phyloP scores from a whole-genome alignment of 2,888 invertebrate species.

The Melitaea athalia region DNA sequence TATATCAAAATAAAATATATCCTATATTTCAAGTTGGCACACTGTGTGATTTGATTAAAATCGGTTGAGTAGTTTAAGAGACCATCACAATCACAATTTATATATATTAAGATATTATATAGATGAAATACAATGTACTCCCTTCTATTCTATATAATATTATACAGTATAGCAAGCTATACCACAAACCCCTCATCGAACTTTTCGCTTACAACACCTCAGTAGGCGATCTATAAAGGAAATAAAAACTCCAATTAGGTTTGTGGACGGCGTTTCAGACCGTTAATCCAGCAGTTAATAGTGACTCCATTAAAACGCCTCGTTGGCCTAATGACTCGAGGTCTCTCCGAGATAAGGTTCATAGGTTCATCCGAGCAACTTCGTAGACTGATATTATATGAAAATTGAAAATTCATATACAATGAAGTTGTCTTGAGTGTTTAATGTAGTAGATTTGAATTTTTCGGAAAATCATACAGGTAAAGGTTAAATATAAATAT shows the following conservation, averaged over 20 bases:
- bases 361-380: slow-evolving; percentile 20
- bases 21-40: too few relatives aligned
- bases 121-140: too few relatives aligned
- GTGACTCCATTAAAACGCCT: slow-evolving; percentile 39
- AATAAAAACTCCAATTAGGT: slow-evolving; percentile 40
- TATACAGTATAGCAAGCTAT: not conserved
- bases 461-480: too few relatives aligned
- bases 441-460: not conserved
- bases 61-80: too few relatives aligned
- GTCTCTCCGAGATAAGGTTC: slow-evolving; percentile 34
- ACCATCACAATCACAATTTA: too few relatives aligned
- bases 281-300: slow-evolving; percentile 40
- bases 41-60: too few relatives aligned
- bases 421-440: not conserved
- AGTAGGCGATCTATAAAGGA: slow-evolving; percentile 36
- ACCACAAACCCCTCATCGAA: slow-evolving; percentile 2
- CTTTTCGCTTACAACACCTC: slow-evolving; percentile 32
- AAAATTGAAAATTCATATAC: not conserved
- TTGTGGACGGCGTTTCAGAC: slow-evolving; percentile 32
- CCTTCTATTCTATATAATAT: not conserved
- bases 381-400: not conserved
- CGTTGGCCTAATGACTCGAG: slow-evolving; percentile 37
- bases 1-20: too few relatives aligned
- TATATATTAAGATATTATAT: too few relatives aligned
- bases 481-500: too few relatives aligned